These are phyloP conservation scores for Eueides isabella DNA, from an alignment of 1,140 invertebrate genomes.

Conservation along the genomic window DNA sequence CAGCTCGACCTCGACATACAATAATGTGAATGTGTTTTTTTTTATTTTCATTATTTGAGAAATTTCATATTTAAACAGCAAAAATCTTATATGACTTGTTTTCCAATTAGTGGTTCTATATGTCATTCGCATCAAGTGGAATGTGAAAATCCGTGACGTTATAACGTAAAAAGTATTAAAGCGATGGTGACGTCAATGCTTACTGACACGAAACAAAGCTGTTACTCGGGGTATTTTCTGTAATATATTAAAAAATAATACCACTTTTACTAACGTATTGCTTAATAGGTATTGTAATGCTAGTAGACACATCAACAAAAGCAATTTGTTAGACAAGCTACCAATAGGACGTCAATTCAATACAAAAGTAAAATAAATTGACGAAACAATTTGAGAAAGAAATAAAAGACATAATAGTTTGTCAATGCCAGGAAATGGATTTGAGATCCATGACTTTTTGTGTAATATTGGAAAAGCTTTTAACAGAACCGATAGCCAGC, in stretches of 20 bases:
- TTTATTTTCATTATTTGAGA: conserved; percentile 10
- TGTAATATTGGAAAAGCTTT: conserved; percentile 11
- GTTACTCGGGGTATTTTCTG: neutral
- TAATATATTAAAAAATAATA: neutral
- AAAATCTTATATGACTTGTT: neutral
- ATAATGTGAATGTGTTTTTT: conserved; percentile 2
- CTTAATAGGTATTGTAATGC: neutral
- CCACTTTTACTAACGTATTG: neutral
- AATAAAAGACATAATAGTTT: conserved; percentile 29
- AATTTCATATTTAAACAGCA: neutral
- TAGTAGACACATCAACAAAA: neutral
- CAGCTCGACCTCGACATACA: conserved; percentile 12
- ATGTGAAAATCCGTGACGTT: conserved; percentile 11
- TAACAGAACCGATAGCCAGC: neutral
- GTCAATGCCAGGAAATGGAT: conserved; percentile 27
- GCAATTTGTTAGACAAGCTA: neutral
- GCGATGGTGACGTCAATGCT: conserved; percentile 2
- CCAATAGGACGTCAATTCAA: conserved; percentile 17
- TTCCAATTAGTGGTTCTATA: conserved; percentile 1
- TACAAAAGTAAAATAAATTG: conserved; percentile 27
- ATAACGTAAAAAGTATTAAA: neutral
- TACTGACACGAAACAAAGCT: neutral
- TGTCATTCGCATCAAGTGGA: neutral
- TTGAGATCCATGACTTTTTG: conserved; percentile 16
- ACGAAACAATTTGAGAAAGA: conserved; percentile 30